Conservation (phyloP, 2,113 vertebrate genomes). For the Chlamydotis undulata region DNA sequence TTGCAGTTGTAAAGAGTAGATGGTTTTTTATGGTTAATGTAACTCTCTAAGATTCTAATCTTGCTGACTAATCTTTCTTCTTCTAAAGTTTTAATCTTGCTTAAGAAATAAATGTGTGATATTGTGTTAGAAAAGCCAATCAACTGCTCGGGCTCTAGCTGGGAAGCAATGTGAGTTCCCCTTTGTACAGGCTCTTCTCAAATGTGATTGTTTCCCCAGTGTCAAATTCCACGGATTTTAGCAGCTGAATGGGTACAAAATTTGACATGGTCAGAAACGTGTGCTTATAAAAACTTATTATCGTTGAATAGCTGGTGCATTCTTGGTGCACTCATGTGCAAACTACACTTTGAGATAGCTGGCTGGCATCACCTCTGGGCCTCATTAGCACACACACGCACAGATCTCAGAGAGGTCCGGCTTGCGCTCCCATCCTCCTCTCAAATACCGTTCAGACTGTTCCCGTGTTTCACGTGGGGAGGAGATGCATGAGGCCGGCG, state of each 20-base stretch:
- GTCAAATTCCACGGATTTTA: constrained; percentile 59
- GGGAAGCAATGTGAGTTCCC: not conserved
- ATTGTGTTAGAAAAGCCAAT: constrained; percentile 42
- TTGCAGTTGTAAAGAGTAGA: not conserved
- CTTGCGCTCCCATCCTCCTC: not conserved
- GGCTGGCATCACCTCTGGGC: constrained; percentile 47
- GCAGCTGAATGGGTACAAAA: constrained; percentile 40
- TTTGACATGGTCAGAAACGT: constrained; percentile 48
- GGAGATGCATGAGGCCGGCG: not conserved
- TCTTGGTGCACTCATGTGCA: constrained; percentile 67
- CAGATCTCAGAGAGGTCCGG: not conserved
- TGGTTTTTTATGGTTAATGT: not conserved
- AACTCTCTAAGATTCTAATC: constrained; percentile 28
- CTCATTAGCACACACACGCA: constrained; percentile 61
- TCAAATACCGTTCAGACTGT: not conserved
- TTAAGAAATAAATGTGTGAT: constrained; percentile 38
- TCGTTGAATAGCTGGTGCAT: constrained; percentile 47
- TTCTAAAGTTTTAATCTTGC: constrained; percentile 34
- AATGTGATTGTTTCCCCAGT: constrained; percentile 8
- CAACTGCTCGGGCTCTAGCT: not conserved
- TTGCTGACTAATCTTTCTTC: constrained; percentile 47
- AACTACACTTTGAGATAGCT: not conserved
- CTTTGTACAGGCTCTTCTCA: constrained; percentile 9
- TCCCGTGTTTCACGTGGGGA: not conserved
- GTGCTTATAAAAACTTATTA: constrained; percentile 38